Evolutionary conservation across 2,888 invertebrate genomes (phyloP).

Genomic region (Ochropleura plecta): DNA sequence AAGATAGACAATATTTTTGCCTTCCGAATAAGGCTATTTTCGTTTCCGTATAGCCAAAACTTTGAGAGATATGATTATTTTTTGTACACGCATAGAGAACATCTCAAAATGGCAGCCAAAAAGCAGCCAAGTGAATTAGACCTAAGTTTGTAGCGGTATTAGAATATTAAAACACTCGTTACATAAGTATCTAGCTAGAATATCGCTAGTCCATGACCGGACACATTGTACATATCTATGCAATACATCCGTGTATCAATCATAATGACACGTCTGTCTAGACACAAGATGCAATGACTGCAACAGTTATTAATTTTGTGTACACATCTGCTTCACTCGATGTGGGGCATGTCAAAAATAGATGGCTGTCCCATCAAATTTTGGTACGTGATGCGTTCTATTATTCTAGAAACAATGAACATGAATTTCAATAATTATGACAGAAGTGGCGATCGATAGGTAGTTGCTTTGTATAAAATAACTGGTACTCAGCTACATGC

Average conservation of each 20-base stretch:
- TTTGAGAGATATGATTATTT: no score
- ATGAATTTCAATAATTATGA: neutral
- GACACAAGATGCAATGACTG: slow-evolving; percentile 15
- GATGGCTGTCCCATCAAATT: slow-evolving; percentile 21
- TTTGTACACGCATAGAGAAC: no score
- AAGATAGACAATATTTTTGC: no score
- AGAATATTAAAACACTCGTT: no score
- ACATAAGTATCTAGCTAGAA: no score
- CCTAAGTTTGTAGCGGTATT: no score
- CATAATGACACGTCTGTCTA: slow-evolving; percentile 23
- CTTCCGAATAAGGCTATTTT: no score
- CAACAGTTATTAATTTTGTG: slow-evolving; percentile 53
- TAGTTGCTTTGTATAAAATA: neutral
- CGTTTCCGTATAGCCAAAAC: no score
- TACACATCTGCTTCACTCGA: slow-evolving; percentile 49
- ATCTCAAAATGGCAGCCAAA: no score
- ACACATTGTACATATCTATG: no score
- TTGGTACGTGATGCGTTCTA: slow-evolving; percentile 14
- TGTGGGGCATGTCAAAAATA: slow-evolving; percentile 45
- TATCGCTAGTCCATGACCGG: no score
- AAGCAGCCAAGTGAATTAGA: no score
- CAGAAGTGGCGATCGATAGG: neutral
- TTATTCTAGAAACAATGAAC: slow-evolving; percentile 16
- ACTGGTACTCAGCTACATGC: neutral
- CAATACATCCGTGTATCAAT: slow-evolving; percentile 26